These are phyloP conservation scores for Hydrolagus affinis DNA, from an alignment of 2,113 vertebrate species.

Conservation along the genomic window DNA sequence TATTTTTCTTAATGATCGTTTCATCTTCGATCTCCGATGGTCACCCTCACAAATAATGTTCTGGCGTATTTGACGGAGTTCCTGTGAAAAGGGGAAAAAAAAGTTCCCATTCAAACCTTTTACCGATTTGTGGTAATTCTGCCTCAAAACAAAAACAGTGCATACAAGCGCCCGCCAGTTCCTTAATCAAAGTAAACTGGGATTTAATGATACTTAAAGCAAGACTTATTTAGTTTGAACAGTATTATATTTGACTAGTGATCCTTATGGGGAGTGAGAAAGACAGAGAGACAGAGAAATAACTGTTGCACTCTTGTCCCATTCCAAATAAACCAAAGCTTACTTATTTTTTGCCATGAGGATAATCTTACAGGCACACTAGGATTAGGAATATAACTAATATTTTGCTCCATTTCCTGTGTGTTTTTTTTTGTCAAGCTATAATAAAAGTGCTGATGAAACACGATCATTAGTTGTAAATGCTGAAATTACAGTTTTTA, in stretches of 20 bases:
- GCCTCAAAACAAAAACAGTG: neutral
- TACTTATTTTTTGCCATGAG: neutral
- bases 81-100: neutral
- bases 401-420: conserved; percentile 19
- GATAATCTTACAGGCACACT: neutral
- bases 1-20: neutral
- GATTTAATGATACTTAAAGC: neutral
- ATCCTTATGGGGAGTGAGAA: too few relatives aligned
- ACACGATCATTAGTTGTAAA: conserved; percentile 99
- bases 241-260: neutral
- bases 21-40: neutral
- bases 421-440: conserved; percentile 44
- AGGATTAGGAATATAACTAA: conserved; percentile 11
- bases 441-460: conserved; percentile 98
- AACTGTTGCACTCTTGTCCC: neutral
- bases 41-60: neutral
- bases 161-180: neutral
- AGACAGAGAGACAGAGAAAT: neutral
- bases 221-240: conserved; percentile 15
- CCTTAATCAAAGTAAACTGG: neutral
- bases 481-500: conserved; percentile 99
- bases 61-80: neutral
- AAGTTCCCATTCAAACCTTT: neutral
- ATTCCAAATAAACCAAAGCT: neutral
- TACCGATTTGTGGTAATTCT: neutral